A percentile compares a stretch with the other conserved stretches of the same genome.
phyloP scores from a whole-genome alignment of 2,113 vertebrate species.

The Cololabis saira region DNA sequence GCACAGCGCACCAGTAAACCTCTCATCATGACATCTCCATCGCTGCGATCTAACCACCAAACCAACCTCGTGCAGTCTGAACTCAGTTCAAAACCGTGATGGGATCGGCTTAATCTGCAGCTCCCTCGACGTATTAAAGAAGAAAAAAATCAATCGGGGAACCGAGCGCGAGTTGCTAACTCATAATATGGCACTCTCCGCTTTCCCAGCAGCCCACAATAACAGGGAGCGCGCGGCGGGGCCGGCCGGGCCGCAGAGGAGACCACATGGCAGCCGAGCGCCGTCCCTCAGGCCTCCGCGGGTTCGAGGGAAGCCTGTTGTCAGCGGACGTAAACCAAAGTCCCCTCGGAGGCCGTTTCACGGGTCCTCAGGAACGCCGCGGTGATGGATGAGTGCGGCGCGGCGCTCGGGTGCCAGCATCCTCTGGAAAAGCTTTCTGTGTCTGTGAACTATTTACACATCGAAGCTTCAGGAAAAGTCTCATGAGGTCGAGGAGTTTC shows the following conservation, averaged over 20 bases:
- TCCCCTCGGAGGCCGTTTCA: constrained; percentile 22
- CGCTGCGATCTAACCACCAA: too few species aligned
- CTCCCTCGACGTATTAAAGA: too few species aligned
- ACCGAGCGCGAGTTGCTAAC: not conserved
- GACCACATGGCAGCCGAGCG: constrained; percentile 26
- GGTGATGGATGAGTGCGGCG: constrained; percentile 6
- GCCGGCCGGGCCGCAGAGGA: not conserved
- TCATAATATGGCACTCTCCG: not conserved
- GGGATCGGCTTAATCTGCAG: too few species aligned
- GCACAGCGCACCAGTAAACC: too few species aligned
- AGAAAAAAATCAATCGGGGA: too few species aligned
- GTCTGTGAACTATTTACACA: not conserved
- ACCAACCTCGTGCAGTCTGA: too few species aligned
- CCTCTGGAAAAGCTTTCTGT: constrained; percentile 18
- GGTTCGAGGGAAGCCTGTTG: constrained; percentile 28
- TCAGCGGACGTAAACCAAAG: constrained; percentile 39
- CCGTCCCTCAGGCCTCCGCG: constrained; percentile 24
- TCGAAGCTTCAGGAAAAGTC: not conserved
- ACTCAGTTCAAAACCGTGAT: too few species aligned
- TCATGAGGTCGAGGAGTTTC: too few species aligned
- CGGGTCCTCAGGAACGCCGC: constrained; percentile 8
- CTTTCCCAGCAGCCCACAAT: constrained; percentile 9
- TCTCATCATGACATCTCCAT: too few species aligned
- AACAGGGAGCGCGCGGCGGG: constrained; percentile 2
- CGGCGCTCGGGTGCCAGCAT: not conserved